Evolutionary conservation across 2,113 vertebrate species (phyloP).

Genomic region (Leptosomus discolor): DNA sequence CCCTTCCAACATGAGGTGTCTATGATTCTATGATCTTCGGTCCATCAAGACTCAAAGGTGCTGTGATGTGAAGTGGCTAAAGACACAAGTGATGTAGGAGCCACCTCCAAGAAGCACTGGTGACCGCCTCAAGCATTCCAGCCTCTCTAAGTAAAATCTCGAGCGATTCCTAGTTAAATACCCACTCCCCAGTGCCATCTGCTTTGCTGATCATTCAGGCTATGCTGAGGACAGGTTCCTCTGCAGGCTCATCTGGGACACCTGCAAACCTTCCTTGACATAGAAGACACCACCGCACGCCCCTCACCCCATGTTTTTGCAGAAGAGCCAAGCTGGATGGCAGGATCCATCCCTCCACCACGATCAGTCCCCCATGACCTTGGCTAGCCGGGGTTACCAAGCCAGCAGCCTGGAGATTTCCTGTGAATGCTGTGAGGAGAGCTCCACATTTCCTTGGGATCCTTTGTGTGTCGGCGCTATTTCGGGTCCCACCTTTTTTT

Average conservation of each 20-base stretch:
- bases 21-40: neutral
- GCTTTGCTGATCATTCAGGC: neutral
- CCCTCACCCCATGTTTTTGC: neutral
- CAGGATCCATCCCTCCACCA: neutral
- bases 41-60: neutral
- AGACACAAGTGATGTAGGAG: neutral
- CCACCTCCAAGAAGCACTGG: neutral
- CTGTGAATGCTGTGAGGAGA: neutral
- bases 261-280: neutral
- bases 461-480: conserved; percentile 28
- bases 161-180: neutral
- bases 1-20: neutral
- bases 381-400: neutral
- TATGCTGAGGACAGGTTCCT: neutral
- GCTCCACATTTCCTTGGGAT: conserved; percentile 35
- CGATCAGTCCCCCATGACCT: neutral
- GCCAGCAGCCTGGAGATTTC: neutral
- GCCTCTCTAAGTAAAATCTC: neutral
- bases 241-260: neutral
- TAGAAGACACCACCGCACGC: fast-evolving
- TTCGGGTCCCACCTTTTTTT: neutral
- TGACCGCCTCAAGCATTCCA: neutral
- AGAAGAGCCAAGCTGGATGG: neutral
- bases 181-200: neutral
- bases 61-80: neutral